phyloP scores from a whole-genome alignment of 2,797 vertebrate genomes.

The Aldrovandia affinis region DNA sequence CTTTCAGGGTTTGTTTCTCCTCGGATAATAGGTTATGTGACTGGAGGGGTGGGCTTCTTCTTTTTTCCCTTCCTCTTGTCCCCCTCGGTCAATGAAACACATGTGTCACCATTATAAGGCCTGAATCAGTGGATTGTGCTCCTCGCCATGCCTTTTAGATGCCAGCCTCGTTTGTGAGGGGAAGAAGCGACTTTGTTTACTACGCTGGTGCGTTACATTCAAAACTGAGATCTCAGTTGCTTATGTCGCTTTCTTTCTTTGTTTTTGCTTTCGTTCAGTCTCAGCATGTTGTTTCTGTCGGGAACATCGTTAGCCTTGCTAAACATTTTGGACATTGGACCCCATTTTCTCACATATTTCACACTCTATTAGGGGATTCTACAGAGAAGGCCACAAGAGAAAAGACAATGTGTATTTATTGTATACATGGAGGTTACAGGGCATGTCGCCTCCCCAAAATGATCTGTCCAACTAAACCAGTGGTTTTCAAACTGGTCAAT shows the following conservation, averaged over 20 bases:
- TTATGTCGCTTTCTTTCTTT: neutral
- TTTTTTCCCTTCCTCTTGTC: slow-evolving; percentile 34
- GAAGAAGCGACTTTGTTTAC: neutral
- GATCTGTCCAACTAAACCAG: neutral
- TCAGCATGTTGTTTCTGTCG: neutral
- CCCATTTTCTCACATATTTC: neutral
- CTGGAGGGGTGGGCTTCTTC: neutral
- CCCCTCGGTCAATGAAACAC: slow-evolving; percentile 69
- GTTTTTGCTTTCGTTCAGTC: neutral
- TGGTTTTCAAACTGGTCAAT: neutral
- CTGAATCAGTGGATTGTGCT: slow-evolving; percentile 33
- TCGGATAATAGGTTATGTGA: slow-evolving; percentile 34
- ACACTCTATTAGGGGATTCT: neutral
- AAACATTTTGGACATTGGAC: neutral
- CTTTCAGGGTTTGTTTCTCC: slow-evolving; percentile 30
- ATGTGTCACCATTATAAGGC: slow-evolving; percentile 52
- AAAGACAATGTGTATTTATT: neutral
- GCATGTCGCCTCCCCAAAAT: neutral
- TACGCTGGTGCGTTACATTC: neutral
- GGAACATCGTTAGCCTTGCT: neutral
- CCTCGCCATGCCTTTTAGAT: neutral
- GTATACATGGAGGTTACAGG: neutral
- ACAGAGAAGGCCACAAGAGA: neutral
- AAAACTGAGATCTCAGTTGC: neutral
- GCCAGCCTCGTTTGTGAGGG: neutral